Percentiles rank a stretch among this genome's conserved stretches.
These are phyloP conservation scores for Alethe diademata DNA, from an alignment of 2,113 vertebrate genomes.

Conservation along the genomic window DNA sequence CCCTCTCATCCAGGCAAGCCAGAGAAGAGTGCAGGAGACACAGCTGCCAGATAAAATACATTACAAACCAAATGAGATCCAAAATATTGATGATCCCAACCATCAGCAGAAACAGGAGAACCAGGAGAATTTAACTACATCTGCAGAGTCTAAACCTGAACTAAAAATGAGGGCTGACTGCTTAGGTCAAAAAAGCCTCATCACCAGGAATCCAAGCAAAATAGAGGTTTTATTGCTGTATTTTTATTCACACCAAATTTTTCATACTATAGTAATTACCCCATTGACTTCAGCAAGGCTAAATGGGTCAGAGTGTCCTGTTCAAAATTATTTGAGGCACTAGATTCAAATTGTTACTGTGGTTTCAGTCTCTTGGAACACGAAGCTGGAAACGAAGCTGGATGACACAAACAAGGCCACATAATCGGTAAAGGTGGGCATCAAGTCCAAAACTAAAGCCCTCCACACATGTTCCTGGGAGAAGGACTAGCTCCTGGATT, in stretches of 20 bases:
- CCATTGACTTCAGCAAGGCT: background rate
- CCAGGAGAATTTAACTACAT: background rate
- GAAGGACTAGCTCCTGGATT: background rate
- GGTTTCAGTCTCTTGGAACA: background rate
- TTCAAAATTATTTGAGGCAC: background rate
- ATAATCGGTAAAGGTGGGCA: background rate
- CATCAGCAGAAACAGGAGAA: conserved; percentile 30
- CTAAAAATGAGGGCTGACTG: background rate
- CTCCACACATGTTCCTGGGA: fast-evolving
- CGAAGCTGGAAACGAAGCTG: background rate
- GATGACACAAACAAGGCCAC: background rate
- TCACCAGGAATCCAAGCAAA: conserved; percentile 3
- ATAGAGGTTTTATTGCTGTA: background rate
- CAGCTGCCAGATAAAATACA: conserved; percentile 47
- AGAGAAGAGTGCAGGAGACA: background rate
- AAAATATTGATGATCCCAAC: conserved; percentile 26
- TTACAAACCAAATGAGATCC: background rate
- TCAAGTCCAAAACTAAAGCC: background rate
- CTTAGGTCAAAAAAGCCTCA: background rate
- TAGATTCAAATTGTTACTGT: background rate
- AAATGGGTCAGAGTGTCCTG: background rate
- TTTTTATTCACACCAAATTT: background rate
- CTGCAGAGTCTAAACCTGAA: background rate
- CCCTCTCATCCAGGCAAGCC: conserved; percentile 24
- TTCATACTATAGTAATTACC: background rate